phyloP scores from a whole-genome alignment of 2,797 vertebrate genomes.

The Acanthurus tractus region DNA sequence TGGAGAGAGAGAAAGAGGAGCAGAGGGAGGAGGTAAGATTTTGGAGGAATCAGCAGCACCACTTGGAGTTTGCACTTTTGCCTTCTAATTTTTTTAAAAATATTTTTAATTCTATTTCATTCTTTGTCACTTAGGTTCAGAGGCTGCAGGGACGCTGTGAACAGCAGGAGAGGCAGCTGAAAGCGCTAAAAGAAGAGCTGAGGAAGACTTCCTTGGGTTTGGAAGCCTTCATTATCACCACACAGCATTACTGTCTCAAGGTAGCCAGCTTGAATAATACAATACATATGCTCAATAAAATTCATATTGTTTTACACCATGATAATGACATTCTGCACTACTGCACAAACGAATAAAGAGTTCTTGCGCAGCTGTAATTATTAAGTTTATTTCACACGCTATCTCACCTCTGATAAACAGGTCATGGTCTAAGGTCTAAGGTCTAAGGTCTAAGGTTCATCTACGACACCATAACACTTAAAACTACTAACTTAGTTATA shows the following conservation, averaged over 20 bases:
- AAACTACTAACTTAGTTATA: constrained; percentile 12
- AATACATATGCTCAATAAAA: not conserved
- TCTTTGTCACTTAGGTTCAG: constrained; percentile 77
- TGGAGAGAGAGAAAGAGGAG: constrained; percentile 72
- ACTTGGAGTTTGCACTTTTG: not conserved
- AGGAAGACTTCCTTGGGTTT: constrained; percentile 87
- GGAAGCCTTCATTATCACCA: constrained; percentile 92
- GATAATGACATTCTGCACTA: not conserved
- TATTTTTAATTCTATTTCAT: not conserved
- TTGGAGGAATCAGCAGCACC: not conserved
- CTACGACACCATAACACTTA: not conserved
- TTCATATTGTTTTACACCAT: not conserved
- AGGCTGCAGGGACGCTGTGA: constrained; percentile 90
- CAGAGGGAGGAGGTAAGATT: constrained; percentile 73
- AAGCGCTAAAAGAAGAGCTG: constrained; percentile 86
- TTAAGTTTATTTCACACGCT: not conserved
- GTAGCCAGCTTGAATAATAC: constrained; percentile 46
- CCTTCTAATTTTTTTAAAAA: not conserved
- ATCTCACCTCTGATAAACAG: not conserved
- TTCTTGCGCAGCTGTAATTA: not conserved
- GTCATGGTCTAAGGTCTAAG: too few species aligned
- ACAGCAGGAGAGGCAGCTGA: constrained; percentile 89
- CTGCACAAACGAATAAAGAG: not conserved
- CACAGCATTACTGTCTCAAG: constrained; percentile 91
- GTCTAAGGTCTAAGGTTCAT: too few species aligned